Conservation (phyloP, 2,113 vertebrate species). For the Salvelinus alpinus region DNA sequence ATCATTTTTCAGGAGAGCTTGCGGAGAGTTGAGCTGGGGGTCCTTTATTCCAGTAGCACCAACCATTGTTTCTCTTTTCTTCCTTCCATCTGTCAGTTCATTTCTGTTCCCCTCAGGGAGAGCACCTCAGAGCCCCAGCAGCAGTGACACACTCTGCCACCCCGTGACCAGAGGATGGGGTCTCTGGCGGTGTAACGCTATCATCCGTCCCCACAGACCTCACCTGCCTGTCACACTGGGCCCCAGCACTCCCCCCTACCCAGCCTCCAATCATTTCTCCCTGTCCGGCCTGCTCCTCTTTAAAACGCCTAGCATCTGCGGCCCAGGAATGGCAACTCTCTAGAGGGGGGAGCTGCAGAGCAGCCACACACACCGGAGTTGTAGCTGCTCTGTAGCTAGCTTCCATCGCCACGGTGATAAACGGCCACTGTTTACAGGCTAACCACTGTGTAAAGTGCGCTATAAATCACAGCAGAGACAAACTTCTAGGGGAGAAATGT, state of each 20-base stretch:
- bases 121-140: conserved; percentile 19
- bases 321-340: conserved; percentile 56
- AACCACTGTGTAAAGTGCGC: conserved; percentile 64
- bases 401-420: conserved; percentile 48
- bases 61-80: conserved; percentile 6
- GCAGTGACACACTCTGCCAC: conserved; percentile 23
- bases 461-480: conserved; percentile 64
- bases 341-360: conserved; percentile 17
- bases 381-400: neutral
- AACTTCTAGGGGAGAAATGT: conserved; percentile 59
- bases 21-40: neutral
- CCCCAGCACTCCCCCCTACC: conserved; percentile 19
- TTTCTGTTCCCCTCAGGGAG: conserved; percentile 23
- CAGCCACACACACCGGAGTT: no score
- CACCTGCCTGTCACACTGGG: conserved; percentile 35
- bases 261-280: conserved; percentile 53
- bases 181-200: conserved; percentile 24
- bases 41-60: conserved; percentile 12
- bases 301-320: neutral
- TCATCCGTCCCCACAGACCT: conserved; percentile 36
- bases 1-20: no score
- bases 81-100: conserved; percentile 14
- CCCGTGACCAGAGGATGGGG: conserved; percentile 15
- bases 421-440: conserved; percentile 67
- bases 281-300: conserved; percentile 14